A percentile compares a stretch with the other conserved stretches of the same genome.
These are phyloP conservation scores for Nautilus pompilius DNA, from an alignment of 1,140 invertebrate species.

Conservation along the genomic window DNA sequence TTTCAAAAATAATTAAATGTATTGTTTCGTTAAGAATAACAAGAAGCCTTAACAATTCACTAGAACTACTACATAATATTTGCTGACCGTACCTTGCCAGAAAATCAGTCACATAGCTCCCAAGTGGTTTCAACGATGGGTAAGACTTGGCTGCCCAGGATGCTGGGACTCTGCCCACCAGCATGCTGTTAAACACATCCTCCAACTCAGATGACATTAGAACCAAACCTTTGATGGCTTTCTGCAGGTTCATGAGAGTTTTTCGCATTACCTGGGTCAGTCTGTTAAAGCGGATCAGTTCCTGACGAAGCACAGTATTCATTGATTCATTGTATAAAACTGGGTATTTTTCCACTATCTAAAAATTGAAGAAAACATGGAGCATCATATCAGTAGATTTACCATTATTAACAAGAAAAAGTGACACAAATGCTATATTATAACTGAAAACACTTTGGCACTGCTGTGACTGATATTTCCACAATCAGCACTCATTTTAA, in stretches of 20 bases:
- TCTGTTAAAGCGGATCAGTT: conserved; percentile 54
- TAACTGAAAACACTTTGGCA: too few species aligned
- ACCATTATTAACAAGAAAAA: too few species aligned
- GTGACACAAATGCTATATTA: too few species aligned
- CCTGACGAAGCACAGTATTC: conserved; percentile 56
- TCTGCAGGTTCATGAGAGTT: conserved; percentile 49
- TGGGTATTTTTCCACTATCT: conserved; percentile 55
- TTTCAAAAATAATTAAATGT: too few species aligned
- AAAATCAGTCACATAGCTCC: conserved; percentile 53
- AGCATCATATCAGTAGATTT: too few species aligned
- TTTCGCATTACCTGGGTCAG: conserved; percentile 45
- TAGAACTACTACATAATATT: background rate
- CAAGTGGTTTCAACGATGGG: conserved; percentile 55
- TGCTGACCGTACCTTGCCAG: conserved; percentile 53
- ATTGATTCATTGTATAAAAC: conserved; percentile 55
- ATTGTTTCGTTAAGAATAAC: too few species aligned
- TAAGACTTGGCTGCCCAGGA: conserved; percentile 69
- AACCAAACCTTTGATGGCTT: conserved; percentile 56
- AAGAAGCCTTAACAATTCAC: too few species aligned
- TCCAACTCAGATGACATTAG: conserved; percentile 55
- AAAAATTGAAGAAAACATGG: too few species aligned
- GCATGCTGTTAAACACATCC: conserved; percentile 54
- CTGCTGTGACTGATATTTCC: too few species aligned
- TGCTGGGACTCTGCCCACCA: conserved; percentile 58
- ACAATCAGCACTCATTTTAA: too few species aligned